Base-by-base conservation (phyloP, 2,797 vertebrate genomes). In the Channa striata region DNA sequence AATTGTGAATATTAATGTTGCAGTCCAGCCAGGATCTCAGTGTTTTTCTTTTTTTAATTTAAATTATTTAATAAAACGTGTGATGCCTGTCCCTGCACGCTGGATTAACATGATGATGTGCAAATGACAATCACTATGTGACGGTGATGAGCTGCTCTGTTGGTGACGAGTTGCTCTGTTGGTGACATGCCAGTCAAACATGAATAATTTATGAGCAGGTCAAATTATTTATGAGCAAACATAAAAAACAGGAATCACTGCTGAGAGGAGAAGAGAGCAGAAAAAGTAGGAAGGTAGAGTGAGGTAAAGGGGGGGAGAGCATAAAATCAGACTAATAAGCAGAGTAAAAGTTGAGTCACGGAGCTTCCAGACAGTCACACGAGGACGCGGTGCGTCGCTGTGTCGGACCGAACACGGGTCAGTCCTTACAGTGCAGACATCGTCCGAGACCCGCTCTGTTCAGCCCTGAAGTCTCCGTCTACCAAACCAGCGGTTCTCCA, bases 191-290 rank as follows among this genome's bases (percentile, higher is more conserved):
- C 76, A 76, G 50, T 86, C 74, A 78, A 68, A 66, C 46, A 40
- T 80, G 66, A 85, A 51, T 80, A 63, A 80, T 85, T 60, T 11
- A 74, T 57, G 68, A 75, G 80, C 57, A 11, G 39, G 30, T 75
- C 6, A 50, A 63, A 75, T 83, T 60, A 84, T 82, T 83, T 59
- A 87, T 77, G 75, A 80, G 72, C 20, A 69, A 72, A 80, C 72
- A 77, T 65, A 60, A 84, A 75, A n/a, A 74, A 80, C 66, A 71
- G 52, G 63, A 86, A 81, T 84, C 58, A 77, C 40, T 42, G 58
- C 39, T 58, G 49, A 47, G 34, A 69, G 36, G 58, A 73, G 53
- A 37, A 12, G 21, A 61, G 49, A 42, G 10, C 11, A 40, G 25
- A 8, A 37, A 5, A 37, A 9, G 36, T 7, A 37, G 10, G 8